phyloP scores from a whole-genome alignment of 2,888 invertebrate genomes.

The Apodemia zela region DNA sequence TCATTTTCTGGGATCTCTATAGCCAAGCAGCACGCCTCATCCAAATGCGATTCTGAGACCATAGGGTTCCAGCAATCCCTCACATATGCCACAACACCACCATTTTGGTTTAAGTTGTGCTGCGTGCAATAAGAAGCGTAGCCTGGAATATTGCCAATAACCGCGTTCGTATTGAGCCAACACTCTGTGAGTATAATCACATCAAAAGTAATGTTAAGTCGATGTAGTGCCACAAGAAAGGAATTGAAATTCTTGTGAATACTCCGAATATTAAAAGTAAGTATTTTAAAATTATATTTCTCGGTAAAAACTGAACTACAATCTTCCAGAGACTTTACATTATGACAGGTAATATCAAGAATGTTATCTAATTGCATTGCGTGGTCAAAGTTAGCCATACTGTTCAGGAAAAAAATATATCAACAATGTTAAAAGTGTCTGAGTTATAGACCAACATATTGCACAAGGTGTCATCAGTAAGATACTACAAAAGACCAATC shows the following conservation, averaged over 20 bases:
- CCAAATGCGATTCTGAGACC: too few species aligned
- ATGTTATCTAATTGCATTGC: neutral
- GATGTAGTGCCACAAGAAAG: slow-evolving; percentile 13
- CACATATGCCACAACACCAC: too few species aligned
- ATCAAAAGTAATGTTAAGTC: neutral
- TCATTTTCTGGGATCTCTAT: neutral
- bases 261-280: neutral
- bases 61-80: too few species aligned
- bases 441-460: too few species aligned
- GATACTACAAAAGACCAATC: too few species aligned
- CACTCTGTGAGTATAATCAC: slow-evolving; percentile 15
- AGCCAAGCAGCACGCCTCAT: neutral
- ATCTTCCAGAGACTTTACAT: neutral
- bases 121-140: neutral
- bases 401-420: too few species aligned
- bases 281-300: neutral
- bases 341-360: neutral
- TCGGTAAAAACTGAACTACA: neutral
- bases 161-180: slow-evolving; percentile 10
- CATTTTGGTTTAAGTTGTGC: too few species aligned
- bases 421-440: too few species aligned
- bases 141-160: slow-evolving; percentile 13
- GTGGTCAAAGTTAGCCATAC: too few species aligned
- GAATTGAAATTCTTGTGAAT: slow-evolving; percentile 6
- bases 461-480: too few species aligned